A percentile compares a stretch with the other conserved stretches of the same genome.
These are phyloP conservation scores for Oeneis ivallda DNA, from an alignment of 2,888 invertebrate genomes.

Conservation along the genomic window DNA sequence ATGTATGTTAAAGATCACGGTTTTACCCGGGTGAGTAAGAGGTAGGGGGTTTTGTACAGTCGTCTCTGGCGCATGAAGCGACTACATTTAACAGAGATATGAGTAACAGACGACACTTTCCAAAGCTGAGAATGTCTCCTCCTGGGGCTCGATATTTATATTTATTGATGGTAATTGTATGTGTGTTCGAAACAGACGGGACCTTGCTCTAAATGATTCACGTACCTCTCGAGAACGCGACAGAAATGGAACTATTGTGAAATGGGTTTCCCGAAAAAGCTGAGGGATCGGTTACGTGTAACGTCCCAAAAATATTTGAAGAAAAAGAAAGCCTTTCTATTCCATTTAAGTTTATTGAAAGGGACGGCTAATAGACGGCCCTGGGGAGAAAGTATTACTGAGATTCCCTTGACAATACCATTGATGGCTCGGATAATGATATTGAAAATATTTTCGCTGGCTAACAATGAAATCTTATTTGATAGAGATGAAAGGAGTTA, in stretches of 20 bases:
- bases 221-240: not conserved
- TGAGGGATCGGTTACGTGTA: slow-evolving; percentile 28
- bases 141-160: no score
- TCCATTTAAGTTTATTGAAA: slow-evolving; percentile 36
- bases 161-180: no score
- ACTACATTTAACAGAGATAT: no score
- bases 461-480: not conserved
- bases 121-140: no score
- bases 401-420: slow-evolving; percentile 30
- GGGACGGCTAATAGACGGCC: slow-evolving; percentile 30
- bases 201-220: not conserved
- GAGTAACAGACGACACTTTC: no score
- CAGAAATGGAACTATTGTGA: slow-evolving; percentile 38
- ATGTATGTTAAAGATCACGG: no score
- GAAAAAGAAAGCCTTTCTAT: slow-evolving; percentile 30
- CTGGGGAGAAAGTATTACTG: slow-evolving; percentile 22
- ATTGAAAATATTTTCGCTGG: slow-evolving; percentile 16
- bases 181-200: not conserved
- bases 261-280: slow-evolving; percentile 22
- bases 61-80: no score
- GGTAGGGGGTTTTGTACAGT: no score
- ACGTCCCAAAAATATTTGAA: slow-evolving; percentile 27
- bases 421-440: slow-evolving; percentile 24
- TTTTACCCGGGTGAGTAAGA: no score
- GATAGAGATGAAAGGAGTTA: not conserved